Base-by-base conservation (phyloP, 2,797 vertebrate genomes). In the Syngnathus rostellatus region DNA sequence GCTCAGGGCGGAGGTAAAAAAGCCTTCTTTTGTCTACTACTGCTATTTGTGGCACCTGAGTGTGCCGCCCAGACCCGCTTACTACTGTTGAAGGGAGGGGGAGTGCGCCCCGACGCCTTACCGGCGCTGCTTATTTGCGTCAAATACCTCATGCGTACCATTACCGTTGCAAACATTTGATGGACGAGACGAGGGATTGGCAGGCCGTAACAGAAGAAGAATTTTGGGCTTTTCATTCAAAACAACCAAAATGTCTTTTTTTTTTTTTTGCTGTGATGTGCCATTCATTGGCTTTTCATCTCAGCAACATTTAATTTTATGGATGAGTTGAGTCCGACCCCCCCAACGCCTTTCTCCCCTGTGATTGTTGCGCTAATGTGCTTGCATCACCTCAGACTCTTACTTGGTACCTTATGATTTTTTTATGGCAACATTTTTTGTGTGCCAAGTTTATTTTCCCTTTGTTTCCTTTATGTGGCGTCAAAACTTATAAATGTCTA, bases 1-100 rank as follows among this genome's bases (percentile, higher is more conserved):
- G 72, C 93, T 98, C 66, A 87, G 92, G 62, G 89, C 90, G 0
- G 95, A 99, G 86, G 97, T 98, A 83, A 89, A 76, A 38, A 40
- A n/a, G 17, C 31, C 3, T 53, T 14, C 19, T 38, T 74, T 66
- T 3, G 37, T 85, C 72, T 82, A 87, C 69, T 86, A 77, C 70
- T 83, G 81, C 68, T 76, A 73, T 78, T 14, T 83, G 0, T 43
- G 14, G 37, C 17, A 66, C 37, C 38, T 50, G 19, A 1, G 25
- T 0, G 6, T 37, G 43, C 57, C 73, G 43, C 63, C 67, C 0
- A 64, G 74, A 62, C 9, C 46, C 1, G 72, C 1, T 39, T 7
- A 6, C 39, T 73, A 58, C 79, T 81, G 75, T 11, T 86, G 41
- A 85, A 6, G 45, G 6, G 6, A 19, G 8, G 7, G 31, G 31